A percentile compares a stretch with the other conserved stretches of the same genome.
These are phyloP conservation scores for Eutolmus rufibarbis DNA, from an alignment of 2,888 invertebrate species.

Conservation along the genomic window DNA sequence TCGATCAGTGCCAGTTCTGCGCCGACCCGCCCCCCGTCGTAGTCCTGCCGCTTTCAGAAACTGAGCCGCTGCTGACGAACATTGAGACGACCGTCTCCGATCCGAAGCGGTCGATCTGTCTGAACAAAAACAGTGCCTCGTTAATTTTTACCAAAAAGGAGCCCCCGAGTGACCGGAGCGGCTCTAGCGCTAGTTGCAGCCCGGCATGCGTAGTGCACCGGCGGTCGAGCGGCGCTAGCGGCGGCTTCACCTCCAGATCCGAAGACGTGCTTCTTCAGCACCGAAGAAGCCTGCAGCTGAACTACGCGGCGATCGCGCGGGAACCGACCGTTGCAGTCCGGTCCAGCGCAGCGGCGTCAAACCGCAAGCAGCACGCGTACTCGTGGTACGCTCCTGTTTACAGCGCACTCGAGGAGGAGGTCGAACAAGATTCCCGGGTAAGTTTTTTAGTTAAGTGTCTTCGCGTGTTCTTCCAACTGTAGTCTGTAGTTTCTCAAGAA, in stretches of 20 bases:
- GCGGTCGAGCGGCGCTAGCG: slow-evolving; percentile 46
- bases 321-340: slow-evolving; percentile 49
- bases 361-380: slow-evolving; percentile 61
- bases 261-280: slow-evolving; percentile 49
- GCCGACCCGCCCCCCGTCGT: slow-evolving; percentile 4
- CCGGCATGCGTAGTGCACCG: slow-evolving; percentile 46
- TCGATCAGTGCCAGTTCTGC: background rate
- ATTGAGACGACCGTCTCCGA: slow-evolving; percentile 57
- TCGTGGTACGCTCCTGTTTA: slow-evolving; percentile 64
- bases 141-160: slow-evolving; percentile 62
- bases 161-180: slow-evolving; percentile 38
- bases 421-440: slow-evolving; percentile 62
- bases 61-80: slow-evolving; percentile 58
- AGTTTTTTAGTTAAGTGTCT: slow-evolving; percentile 47
- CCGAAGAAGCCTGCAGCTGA: slow-evolving; percentile 59
- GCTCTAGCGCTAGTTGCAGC: background rate
- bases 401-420: slow-evolving; percentile 63
- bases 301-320: slow-evolving; percentile 56
- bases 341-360: slow-evolving; percentile 53
- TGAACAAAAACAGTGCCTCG: slow-evolving; percentile 60
- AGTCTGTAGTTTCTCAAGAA: background rate
- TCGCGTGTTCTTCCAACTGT: background rate
- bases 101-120: slow-evolving; percentile 57
- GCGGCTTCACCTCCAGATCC: background rate
- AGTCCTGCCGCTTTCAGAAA: slow-evolving; percentile 58